These are phyloP conservation scores for Tolypeutes matacus DNA, from an alignment of 2,797 vertebrate species.

Conservation along the genomic window DNA sequence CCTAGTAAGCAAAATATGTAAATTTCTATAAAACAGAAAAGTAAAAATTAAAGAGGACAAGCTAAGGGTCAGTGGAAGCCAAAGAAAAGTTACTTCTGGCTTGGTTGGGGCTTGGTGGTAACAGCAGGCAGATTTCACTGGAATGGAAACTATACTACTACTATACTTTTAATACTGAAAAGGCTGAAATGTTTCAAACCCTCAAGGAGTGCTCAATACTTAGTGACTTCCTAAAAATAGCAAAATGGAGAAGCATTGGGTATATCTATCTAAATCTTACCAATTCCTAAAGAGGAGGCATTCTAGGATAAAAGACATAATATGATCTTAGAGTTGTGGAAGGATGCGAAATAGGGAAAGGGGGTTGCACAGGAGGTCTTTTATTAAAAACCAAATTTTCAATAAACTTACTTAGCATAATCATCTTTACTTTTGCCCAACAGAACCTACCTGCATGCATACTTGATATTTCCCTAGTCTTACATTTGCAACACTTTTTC, in stretches of 20 bases:
- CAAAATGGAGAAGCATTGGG: constrained; percentile 8
- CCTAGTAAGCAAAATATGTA: constrained; percentile 25
- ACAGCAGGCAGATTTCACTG: neutral
- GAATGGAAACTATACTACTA: neutral
- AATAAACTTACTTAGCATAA: constrained; percentile 11
- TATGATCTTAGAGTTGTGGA: neutral
- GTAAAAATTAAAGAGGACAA: constrained; percentile 26
- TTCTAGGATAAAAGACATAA: constrained; percentile 19
- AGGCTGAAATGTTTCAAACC: constrained; percentile 30
- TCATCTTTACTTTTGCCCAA: constrained; percentile 5
- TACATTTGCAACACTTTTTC: neutral
- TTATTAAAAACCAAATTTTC: neutral
- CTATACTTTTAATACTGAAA: too few species aligned
- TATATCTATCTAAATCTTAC: neutral
- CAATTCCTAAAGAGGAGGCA: constrained; percentile 27
- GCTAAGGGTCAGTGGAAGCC: constrained; percentile 14
- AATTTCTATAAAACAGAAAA: constrained; percentile 41
- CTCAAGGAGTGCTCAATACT: constrained; percentile 9
- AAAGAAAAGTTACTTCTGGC: constrained; percentile 50
- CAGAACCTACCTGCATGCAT: neutral
- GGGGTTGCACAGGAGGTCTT: neutral
- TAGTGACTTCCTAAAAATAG: constrained; percentile 27
- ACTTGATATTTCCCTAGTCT: neutral
- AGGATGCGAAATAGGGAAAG: neutral
- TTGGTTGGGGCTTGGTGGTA: neutral